Evolutionary conservation across 2,113 vertebrate species (phyloP).

Genomic region (Mixornis gularis): DNA sequence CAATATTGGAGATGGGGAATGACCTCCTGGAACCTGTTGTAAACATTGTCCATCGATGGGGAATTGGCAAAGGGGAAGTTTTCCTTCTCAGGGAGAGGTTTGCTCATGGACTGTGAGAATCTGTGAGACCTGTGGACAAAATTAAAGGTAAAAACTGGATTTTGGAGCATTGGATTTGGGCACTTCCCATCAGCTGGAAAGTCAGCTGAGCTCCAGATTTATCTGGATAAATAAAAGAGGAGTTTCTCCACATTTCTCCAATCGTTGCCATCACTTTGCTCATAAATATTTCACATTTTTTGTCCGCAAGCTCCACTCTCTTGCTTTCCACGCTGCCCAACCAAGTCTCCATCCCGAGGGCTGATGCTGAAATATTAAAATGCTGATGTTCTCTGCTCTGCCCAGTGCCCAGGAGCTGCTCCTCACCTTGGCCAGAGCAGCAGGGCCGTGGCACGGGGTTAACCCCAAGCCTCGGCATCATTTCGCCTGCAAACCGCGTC

Average conservation of each 20-base stretch:
- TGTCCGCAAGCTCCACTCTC: neutral
- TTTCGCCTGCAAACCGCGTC: neutral
- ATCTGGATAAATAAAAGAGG: neutral
- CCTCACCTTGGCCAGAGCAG: neutral
- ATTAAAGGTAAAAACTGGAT: neutral
- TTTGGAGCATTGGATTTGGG: neutral
- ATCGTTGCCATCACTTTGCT: neutral
- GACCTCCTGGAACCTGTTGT: neutral
- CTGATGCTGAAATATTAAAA: neutral
- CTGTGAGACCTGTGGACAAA: neutral
- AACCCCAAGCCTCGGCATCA: neutral
- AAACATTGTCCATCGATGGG: neutral
- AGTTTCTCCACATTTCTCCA: neutral
- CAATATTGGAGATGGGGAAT: neutral
- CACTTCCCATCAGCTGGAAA: neutral
- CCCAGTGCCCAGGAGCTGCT: neutral
- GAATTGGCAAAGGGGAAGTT: neutral
- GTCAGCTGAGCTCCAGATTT: neutral
- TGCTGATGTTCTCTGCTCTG: neutral
- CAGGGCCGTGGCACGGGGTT: neutral
- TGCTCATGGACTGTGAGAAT: neutral
- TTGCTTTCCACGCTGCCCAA: neutral
- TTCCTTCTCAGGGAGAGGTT: neutral
- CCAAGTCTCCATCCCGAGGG: neutral
- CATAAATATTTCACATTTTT: neutral